These are phyloP conservation scores for Limonius californicus DNA, from an alignment of 1,140 invertebrate species.

Conservation along the genomic window DNA sequence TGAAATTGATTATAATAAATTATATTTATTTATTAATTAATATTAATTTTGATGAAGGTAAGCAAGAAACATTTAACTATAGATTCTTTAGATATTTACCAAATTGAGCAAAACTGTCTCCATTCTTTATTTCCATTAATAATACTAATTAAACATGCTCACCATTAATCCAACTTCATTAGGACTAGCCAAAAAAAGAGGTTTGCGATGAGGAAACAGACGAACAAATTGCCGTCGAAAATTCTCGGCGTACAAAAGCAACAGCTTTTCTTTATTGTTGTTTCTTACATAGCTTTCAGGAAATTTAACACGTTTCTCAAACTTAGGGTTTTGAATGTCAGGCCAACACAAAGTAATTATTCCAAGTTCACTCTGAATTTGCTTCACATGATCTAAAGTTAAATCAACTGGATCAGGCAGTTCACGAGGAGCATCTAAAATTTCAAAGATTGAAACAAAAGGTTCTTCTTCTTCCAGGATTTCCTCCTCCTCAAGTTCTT, in stretches of 20 bases:
- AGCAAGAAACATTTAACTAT: too few species aligned
- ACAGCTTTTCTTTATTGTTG: conserved; percentile 70
- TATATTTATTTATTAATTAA: too few species aligned
- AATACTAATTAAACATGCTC: too few species aligned
- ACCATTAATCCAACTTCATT: conserved; percentile 70
- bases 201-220: conserved; percentile 63
- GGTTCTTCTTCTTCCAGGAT: conserved; percentile 29
- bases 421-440: conserved; percentile 34
- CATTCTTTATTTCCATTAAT: too few species aligned
- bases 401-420: conserved; percentile 38
- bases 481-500: conserved; percentile 18
- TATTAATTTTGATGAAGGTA: too few species aligned
- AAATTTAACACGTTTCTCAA: conserved; percentile 55
- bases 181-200: conserved; percentile 68
- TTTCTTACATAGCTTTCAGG: conserved; percentile 70
- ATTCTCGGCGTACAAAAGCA: conserved; percentile 75
- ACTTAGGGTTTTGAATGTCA: conserved; percentile 49
- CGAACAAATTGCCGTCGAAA: conserved; percentile 74
- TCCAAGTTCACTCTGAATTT: conserved; percentile 50
- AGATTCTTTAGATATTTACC: too few species aligned
- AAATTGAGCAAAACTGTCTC: too few species aligned
- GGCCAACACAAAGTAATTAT: conserved; percentile 54
- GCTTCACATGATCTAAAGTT: conserved; percentile 44
- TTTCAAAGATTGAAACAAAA: conserved; percentile 38
- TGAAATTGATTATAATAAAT: too few species aligned